Evolutionary conservation across 2,797 vertebrate species (phyloP).

Genomic region (Podargus strigoides): DNA sequence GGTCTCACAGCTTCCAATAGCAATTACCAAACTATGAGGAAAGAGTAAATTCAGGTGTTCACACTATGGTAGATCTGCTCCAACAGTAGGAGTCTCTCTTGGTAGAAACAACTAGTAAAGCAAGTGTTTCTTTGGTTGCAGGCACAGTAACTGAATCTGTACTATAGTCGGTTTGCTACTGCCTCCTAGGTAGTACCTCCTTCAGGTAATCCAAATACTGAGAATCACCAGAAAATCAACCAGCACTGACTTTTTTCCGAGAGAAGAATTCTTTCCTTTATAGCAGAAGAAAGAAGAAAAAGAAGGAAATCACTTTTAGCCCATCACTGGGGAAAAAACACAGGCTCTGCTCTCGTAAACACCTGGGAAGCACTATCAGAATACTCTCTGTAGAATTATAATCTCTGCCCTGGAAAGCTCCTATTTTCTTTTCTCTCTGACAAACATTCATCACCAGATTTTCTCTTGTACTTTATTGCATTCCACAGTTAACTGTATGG

Average conservation of each 20-base stretch:
- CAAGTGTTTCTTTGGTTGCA: background rate
- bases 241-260: background rate
- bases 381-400: background rate
- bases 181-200: background rate
- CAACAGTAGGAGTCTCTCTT: background rate
- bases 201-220: background rate
- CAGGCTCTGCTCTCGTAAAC: background rate
- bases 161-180: background rate
- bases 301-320: background rate
- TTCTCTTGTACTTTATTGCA: background rate
- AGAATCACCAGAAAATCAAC: background rate
- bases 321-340: background rate
- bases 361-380: background rate
- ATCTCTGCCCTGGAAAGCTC: background rate
- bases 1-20: background rate
- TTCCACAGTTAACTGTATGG: background rate
- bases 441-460: background rate
- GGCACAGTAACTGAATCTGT: background rate
- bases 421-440: background rate
- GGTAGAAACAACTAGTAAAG: background rate
- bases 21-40: constrained; percentile 25
- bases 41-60: constrained; percentile 2
- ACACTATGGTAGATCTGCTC: background rate
- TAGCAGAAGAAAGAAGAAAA: background rate
- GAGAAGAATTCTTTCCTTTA: background rate